phyloP scores from a whole-genome alignment of 2,797 vertebrate species.

The Nyctalus aviator region DNA sequence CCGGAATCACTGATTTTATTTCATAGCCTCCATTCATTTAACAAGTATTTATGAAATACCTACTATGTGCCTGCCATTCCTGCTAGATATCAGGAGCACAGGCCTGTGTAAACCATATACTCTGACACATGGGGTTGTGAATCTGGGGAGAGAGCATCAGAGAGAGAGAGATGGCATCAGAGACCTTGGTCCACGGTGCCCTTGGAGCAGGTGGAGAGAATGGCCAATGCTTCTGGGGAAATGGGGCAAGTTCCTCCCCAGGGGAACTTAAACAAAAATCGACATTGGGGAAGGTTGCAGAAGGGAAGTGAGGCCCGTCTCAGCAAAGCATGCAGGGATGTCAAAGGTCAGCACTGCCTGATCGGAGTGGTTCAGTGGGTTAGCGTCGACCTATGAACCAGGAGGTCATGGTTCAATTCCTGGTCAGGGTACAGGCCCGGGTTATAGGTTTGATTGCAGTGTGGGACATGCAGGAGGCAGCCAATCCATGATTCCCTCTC shows the following conservation, averaged over 20 bases:
- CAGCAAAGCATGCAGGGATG: background rate
- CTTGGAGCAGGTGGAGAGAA: background rate
- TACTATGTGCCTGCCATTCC: constrained; percentile 32
- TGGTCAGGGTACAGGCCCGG: too few species aligned
- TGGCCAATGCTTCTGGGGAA: background rate
- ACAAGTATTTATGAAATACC: constrained; percentile 20
- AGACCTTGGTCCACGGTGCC: background rate
- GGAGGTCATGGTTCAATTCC: too few species aligned
- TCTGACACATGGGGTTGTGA: background rate
- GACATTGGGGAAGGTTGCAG: background rate
- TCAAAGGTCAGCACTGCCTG: fast-evolving
- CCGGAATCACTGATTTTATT: background rate
- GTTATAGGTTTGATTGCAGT: too few species aligned
- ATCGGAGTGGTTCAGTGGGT: too few species aligned
- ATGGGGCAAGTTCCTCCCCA: background rate
- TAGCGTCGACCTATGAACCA: too few species aligned
- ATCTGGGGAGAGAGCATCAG: background rate
- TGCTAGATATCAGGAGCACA: background rate
- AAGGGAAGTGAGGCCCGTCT: background rate
- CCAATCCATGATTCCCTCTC: too few species aligned
- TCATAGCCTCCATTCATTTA: background rate
- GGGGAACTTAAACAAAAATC: background rate
- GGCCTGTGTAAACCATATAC: background rate
- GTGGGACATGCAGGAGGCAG: too few species aligned
- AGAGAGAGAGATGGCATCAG: background rate